Evolutionary conservation across 1,140 invertebrate species (phyloP).

Genomic region (Lepidurus couesii): DNA sequence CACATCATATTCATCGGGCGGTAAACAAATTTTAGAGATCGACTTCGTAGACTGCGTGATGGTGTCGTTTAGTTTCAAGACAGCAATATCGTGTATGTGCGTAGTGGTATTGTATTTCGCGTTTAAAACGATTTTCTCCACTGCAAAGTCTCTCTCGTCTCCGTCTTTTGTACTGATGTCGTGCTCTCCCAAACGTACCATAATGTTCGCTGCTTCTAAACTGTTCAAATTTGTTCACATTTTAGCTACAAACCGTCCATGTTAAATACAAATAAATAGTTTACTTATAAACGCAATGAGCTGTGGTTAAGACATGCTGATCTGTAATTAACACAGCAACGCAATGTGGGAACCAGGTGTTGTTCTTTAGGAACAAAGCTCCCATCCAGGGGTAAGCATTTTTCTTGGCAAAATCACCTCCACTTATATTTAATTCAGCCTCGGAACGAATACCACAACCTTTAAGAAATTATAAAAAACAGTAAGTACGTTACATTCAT

Average conservation of each 20-base stretch:
- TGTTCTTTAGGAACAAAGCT: slow-evolving; percentile 52
- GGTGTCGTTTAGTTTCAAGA: slow-evolving; percentile 38
- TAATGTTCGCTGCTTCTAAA: slow-evolving; percentile 38
- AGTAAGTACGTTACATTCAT: no score
- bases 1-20: slow-evolving; percentile 43
- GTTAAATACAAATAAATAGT: not conserved
- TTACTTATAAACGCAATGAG: slow-evolving; percentile 58
- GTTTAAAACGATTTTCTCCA: slow-evolving; percentile 37
- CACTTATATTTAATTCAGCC: slow-evolving; percentile 51
- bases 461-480: slow-evolving; percentile 27
- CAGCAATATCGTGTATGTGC: slow-evolving; percentile 43
- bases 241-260: not conserved
- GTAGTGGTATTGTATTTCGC: slow-evolving; percentile 39
- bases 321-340: slow-evolving; percentile 72
- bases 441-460: slow-evolving; percentile 62
- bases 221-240: slow-evolving; percentile 33
- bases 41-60: slow-evolving; percentile 37
- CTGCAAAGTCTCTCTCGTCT: slow-evolving; percentile 36
- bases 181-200: slow-evolving; percentile 43
- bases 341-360: slow-evolving; percentile 51
- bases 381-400: slow-evolving; percentile 79
- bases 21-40: slow-evolving; percentile 41
- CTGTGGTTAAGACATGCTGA: slow-evolving; percentile 67
- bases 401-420: slow-evolving; percentile 57
- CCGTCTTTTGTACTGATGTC: slow-evolving; percentile 38